A percentile compares a stretch with the other conserved stretches of the same genome.
Conservation (phyloP, 2,113 vertebrate genomes). For the Oreocharis arfaki region DNA sequence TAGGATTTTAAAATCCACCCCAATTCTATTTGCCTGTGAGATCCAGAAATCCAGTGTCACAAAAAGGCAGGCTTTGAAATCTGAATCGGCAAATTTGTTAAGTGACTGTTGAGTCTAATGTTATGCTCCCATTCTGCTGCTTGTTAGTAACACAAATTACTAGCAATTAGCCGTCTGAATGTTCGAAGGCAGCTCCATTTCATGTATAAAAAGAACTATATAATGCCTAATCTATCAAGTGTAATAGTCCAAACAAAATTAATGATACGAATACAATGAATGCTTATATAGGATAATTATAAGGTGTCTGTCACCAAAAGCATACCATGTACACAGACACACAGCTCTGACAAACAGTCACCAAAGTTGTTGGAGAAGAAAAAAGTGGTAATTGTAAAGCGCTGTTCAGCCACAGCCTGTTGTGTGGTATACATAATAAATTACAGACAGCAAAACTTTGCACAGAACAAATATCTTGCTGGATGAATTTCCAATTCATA, state of each 20-base stretch:
- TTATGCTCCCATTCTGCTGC: slow-evolving; percentile 79
- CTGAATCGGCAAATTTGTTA: slow-evolving; percentile 79
- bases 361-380: slow-evolving; percentile 43
- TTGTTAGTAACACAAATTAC: slow-evolving; percentile 85
- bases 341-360: slow-evolving; percentile 40
- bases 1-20: not conserved
- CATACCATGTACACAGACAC: slow-evolving; percentile 34
- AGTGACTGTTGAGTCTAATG: slow-evolving; percentile 82
- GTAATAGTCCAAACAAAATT: slow-evolving; percentile 81
- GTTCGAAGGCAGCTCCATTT: slow-evolving; percentile 83
- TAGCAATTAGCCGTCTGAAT: slow-evolving; percentile 82
- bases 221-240: slow-evolving; percentile 83
- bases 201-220: slow-evolving; percentile 78
- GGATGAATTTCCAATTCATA: slow-evolving; percentile 47
- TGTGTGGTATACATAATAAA: slow-evolving; percentile 18
- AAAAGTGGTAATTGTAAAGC: slow-evolving; percentile 1
- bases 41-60: slow-evolving; percentile 55
- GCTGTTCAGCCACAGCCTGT: not conserved
- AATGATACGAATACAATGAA: slow-evolving; percentile 77
- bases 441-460: slow-evolving; percentile 49
- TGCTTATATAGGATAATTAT: slow-evolving; percentile 77
- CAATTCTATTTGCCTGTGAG: not conserved
- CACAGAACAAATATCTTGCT: slow-evolving; percentile 29
- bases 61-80: slow-evolving; percentile 64
- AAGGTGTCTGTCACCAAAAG: slow-evolving; percentile 72